Conservation (phyloP, 1,140 invertebrate genomes). For the Arctopsyche grandis region DNA sequence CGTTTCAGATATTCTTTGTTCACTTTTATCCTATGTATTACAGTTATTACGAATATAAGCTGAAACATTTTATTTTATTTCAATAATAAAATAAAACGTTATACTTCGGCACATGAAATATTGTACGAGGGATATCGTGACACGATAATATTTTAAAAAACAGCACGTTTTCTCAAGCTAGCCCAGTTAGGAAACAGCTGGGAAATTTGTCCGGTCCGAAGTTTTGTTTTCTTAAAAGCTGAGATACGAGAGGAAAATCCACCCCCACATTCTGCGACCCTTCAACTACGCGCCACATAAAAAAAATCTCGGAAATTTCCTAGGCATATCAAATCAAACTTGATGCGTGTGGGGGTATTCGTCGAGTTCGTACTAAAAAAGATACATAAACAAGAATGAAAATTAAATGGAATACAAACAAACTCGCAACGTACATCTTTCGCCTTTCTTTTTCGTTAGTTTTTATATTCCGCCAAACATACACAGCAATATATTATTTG, state of each 20-base stretch:
- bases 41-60: too few relatives aligned
- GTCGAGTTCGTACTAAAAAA: too few relatives aligned
- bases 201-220: slow-evolving; percentile 20
- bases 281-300: slow-evolving; percentile 21
- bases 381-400: too few relatives aligned
- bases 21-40: background rate
- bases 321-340: too few relatives aligned
- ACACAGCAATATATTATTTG: too few relatives aligned
- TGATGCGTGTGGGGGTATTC: too few relatives aligned
- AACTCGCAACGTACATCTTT: too few relatives aligned
- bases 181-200: slow-evolving; percentile 17
- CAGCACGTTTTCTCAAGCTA: background rate
- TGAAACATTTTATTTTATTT: background rate
- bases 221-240: slow-evolving; percentile 32
- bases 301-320: too few relatives aligned
- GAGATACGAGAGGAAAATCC: slow-evolving; percentile 26
- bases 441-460: too few relatives aligned
- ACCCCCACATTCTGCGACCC: slow-evolving; percentile 7
- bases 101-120: background rate
- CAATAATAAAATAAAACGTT: slow-evolving; percentile 24
- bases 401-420: too few relatives aligned
- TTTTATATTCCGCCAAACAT: too few relatives aligned
- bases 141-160: slow-evolving; percentile 35
- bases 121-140: background rate
- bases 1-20: too few relatives aligned